Evolutionary conservation across 2,113 vertebrate genomes (phyloP).

Genomic region (Gasterosteus aculeatus): DNA sequence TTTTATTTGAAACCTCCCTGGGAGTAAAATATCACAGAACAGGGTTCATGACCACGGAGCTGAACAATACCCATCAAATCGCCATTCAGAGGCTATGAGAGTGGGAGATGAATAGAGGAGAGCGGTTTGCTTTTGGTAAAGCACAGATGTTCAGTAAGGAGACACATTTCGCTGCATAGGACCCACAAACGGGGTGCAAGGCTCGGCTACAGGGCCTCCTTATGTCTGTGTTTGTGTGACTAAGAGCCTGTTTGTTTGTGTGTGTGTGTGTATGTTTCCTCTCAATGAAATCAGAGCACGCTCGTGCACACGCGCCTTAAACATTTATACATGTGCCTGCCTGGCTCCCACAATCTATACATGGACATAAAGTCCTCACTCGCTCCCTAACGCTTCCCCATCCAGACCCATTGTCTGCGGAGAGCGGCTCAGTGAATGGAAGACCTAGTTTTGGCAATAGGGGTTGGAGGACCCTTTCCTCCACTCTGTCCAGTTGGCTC

Average conservation of each 20-base stretch:
- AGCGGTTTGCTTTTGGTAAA: slow-evolving; percentile 47
- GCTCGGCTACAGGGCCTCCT: slow-evolving; percentile 17
- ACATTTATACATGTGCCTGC: slow-evolving; percentile 8
- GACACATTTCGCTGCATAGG: slow-evolving; percentile 32
- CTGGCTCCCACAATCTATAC: slow-evolving; percentile 22
- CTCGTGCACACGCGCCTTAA: slow-evolving; percentile 2
- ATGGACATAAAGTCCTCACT: slow-evolving; percentile 22
- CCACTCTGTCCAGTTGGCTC: slow-evolving; percentile 51
- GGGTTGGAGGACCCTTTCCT: slow-evolving; percentile 67
- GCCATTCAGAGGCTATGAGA: slow-evolving; percentile 54
- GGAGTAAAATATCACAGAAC: slow-evolving; percentile 62
- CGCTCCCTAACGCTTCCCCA: slow-evolving; percentile 38
- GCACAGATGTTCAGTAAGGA: slow-evolving; percentile 66
- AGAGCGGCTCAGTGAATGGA: slow-evolving; percentile 60
- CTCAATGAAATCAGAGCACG: slow-evolving; percentile 1
- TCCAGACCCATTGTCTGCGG: slow-evolving; percentile 56
- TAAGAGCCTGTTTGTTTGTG: neutral
- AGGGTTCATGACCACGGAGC: slow-evolving; percentile 59
- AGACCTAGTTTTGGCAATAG: slow-evolving; percentile 73
- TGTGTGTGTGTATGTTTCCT: slow-evolving; percentile 1
- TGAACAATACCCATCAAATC: slow-evolving; percentile 63
- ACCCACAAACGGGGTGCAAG: slow-evolving; percentile 15
- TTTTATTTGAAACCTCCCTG: slow-evolving; percentile 37
- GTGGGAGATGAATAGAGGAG: slow-evolving; percentile 53
- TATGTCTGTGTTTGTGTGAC: slow-evolving; percentile 11